Evolutionary conservation across 2,888 invertebrate species (phyloP).

Genomic region (Myathropa florea): DNA sequence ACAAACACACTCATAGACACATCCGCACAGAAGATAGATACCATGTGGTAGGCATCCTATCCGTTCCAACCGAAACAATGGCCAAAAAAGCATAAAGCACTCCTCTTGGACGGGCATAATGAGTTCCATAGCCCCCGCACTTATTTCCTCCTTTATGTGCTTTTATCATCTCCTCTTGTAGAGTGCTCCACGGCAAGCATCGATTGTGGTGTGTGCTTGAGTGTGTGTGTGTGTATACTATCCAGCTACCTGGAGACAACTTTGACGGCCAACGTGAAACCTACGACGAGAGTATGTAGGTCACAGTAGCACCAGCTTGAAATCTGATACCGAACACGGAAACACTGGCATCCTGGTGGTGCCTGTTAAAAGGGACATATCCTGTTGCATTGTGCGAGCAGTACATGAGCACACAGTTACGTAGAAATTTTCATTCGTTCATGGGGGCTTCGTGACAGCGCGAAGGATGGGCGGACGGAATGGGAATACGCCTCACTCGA

Average conservation of each 20-base stretch:
- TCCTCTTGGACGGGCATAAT: slow-evolving; percentile 57
- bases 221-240: too few relatives aligned
- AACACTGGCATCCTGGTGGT: slow-evolving; percentile 58
- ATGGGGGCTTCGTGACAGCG: too few relatives aligned
- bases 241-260: slow-evolving; percentile 54
- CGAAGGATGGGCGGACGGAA: too few relatives aligned
- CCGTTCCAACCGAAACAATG: slow-evolving; percentile 37
- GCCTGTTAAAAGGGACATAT: slow-evolving; percentile 62
- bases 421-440: not conserved
- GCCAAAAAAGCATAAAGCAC: slow-evolving; percentile 53
- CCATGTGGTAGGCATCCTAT: slow-evolving; percentile 1
- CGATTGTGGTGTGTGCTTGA: slow-evolving; percentile 57
- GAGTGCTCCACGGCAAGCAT: slow-evolving; percentile 24
- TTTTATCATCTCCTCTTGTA: slow-evolving; percentile 44
- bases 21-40: not conserved
- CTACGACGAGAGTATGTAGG: slow-evolving; percentile 40
- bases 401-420: too few relatives aligned
- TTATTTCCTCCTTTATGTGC: slow-evolving; percentile 14
- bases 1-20: not conserved
- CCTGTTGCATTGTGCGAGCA: slow-evolving; percentile 60
- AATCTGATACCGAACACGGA: slow-evolving; percentile 54
- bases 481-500: slow-evolving; percentile 47
- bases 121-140: slow-evolving; percentile 49
- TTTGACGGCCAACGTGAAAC: slow-evolving; percentile 32
- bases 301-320: slow-evolving; percentile 56